phyloP scores from a whole-genome alignment of 2,113 vertebrate genomes.

The Myotis davidii region DNA sequence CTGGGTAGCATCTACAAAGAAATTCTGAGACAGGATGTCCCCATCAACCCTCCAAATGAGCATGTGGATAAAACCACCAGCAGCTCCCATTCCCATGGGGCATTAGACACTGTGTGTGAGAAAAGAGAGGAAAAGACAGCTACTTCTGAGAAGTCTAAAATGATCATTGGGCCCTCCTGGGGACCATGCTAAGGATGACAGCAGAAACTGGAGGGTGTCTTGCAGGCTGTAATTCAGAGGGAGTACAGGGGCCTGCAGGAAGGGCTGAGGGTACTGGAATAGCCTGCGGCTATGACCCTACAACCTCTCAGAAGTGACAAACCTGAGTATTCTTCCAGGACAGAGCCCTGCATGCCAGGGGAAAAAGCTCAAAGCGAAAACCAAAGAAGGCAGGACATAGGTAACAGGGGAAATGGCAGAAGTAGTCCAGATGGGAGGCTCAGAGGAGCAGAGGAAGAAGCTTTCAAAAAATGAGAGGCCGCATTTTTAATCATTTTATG shows the following conservation, averaged over 20 bases:
- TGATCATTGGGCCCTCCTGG: neutral
- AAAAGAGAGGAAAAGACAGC: neutral
- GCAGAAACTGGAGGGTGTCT: neutral
- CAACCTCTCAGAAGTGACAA: neutral
- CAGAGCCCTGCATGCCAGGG: accelerated
- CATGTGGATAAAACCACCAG: neutral
- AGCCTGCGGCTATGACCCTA: neutral
- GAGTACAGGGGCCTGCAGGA: too few species aligned
- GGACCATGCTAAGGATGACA: neutral
- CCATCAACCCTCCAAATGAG: neutral
- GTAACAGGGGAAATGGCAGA: neutral
- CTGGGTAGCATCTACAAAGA: neutral
- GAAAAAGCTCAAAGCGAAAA: neutral
- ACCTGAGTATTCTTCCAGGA: neutral
- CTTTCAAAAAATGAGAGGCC: neutral
- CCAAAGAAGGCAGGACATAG: neutral
- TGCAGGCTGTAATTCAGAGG: too few species aligned
- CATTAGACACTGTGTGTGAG: neutral
- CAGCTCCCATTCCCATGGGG: neutral
- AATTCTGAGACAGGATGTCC: neutral
- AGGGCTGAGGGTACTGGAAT: neutral
- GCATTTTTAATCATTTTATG: neutral
- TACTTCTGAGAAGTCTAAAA: neutral
- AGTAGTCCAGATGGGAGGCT: neutral
- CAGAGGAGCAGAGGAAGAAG: neutral